Evolutionary conservation across 2,888 invertebrate genomes (phyloP), one percentile per base, ranked within the genome.

Genomic region (Leucoma salicis): DNA sequence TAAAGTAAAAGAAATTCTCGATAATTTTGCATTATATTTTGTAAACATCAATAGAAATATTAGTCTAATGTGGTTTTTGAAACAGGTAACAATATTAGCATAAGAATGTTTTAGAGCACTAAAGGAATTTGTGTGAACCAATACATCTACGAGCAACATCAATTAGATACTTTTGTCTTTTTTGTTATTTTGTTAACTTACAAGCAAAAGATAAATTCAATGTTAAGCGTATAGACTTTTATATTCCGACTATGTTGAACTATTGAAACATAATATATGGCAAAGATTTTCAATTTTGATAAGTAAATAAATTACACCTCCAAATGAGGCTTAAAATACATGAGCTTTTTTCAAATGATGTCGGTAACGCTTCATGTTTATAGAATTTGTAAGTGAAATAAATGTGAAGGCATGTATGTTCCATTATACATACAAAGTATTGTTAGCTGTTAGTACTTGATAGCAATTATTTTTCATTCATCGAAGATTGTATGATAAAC

Each of bases 1-100:
- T 81, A 77, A 78, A 74, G 74, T 74, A 65, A 78, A 79, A 65
- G 57, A 67, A 71, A 73, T 76, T 68, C 70, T 60, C 66, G 59
- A 63, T 69, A 66, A 67, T 63, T 64, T 57, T 56, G 57, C 60
- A 63, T 63, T 53, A 57, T 56, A 57, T 58, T 61, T 57, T 45
- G 57, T 32, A n/a, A n/a, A n/a, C n/a, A n/a, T n/a, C n/a, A n/a
- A n/a, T n/a, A n/a, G n/a, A n/a, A n/a, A n/a, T n/a, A n/a, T n/a
- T n/a, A n/a, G n/a, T n/a, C n/a, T n/a, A n/a, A n/a, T n/a, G n/a
- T n/a, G n/a, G n/a, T n/a, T n/a, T n/a, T n/a, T n/a, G n/a, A n/a
- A n/a, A n/a, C n/a, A n/a, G n/a, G n/a, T n/a, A n/a, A n/a, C n/a
- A n/a, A n/a, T n/a, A n/a, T n/a, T n/a, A n/a, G n/a, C n/a, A n/a